Percentiles rank a stretch among this genome's conserved stretches.
These are phyloP conservation scores for Aldabrachelys gigantea DNA, from an alignment of 2,113 vertebrate genomes.

Conservation along the genomic window DNA sequence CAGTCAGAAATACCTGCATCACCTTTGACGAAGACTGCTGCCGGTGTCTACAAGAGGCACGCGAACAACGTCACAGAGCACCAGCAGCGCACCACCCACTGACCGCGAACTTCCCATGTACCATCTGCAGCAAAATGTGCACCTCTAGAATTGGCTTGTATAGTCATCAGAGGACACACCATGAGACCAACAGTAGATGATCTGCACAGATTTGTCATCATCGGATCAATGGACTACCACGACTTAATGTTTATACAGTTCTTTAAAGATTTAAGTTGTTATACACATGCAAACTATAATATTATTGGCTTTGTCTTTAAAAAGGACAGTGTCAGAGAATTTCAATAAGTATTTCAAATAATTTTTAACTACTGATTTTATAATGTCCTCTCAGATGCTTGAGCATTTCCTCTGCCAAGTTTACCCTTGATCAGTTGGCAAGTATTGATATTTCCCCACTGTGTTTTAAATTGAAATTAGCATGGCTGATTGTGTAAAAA, in stretches of 20 bases:
- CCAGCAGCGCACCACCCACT: no score
- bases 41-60: no score
- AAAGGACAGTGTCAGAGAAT: not conserved
- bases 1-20: no score
- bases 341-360: not conserved
- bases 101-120: no score
- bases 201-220: no score
- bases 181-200: no score
- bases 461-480: not conserved
- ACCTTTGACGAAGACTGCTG: no score
- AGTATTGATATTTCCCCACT: not conserved
- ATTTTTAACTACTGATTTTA: not conserved
- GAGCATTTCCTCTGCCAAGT: not conserved
- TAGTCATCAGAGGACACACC: no score
- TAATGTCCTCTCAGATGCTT: not conserved
- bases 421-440: not conserved
- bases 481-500: not conserved
- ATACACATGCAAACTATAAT: not conserved
- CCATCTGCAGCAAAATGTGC: no score
- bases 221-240: no score
- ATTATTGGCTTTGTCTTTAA: not conserved
- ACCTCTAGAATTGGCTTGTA: no score
- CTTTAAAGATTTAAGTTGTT: not conserved
- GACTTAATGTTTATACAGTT: not conserved
- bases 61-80: no score